Conservation (phyloP, 2,888 invertebrate genomes). For the Philereme transversata region DNA sequence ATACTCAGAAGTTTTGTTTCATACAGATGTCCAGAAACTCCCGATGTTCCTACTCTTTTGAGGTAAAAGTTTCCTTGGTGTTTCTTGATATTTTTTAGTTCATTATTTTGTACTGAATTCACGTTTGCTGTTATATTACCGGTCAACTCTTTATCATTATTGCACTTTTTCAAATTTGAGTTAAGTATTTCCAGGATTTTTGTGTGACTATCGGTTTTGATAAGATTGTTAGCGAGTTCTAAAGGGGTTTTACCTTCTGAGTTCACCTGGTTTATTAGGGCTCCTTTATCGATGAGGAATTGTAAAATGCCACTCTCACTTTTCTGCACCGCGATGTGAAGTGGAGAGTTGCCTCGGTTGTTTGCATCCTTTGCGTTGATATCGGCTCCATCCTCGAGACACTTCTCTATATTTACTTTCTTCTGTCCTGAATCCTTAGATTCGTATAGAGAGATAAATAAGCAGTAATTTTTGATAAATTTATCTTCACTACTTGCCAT, state of each 20-base stretch:
- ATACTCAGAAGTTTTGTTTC: constrained; percentile 49
- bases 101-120: constrained; percentile 5
- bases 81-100: constrained; percentile 9
- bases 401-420: constrained; percentile 31
- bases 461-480: constrained; percentile 34
- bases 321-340: constrained; percentile 42
- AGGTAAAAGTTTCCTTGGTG: constrained; percentile 18
- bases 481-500: constrained; percentile 13
- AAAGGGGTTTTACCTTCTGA: constrained; percentile 36
- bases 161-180: constrained; percentile 1
- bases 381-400: constrained; percentile 39
- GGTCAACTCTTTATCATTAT: constrained; percentile 6
- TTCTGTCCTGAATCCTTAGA: constrained; percentile 29
- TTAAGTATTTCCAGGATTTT: constrained; percentile 20
- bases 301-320: constrained; percentile 35
- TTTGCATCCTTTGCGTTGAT: constrained; percentile 43
- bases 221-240: constrained; percentile 34
- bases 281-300: constrained; percentile 38
- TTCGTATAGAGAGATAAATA: constrained; percentile 37
- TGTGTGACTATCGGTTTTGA: constrained; percentile 12
- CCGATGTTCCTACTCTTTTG: constrained; percentile 36
- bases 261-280: constrained; percentile 33
- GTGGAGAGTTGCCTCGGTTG: constrained; percentile 38
- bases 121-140: background rate
- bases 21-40: constrained; percentile 37